phyloP scores from a whole-genome alignment of 2,113 vertebrate genomes.

The Panthera leo region DNA sequence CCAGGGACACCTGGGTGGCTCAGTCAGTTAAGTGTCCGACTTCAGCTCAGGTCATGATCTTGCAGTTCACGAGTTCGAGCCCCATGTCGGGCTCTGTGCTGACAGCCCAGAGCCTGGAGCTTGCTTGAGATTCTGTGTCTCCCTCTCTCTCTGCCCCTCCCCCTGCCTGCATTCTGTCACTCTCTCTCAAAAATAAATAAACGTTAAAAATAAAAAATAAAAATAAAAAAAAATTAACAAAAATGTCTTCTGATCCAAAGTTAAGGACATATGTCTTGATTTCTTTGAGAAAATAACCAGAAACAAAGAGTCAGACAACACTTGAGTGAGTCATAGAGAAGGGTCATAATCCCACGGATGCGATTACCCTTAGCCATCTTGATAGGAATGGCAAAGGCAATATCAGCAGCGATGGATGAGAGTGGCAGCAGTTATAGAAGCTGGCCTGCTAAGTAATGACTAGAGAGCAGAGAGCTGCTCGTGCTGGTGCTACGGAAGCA shows the following conservation, averaged over 20 bases:
- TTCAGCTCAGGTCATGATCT: too few species aligned
- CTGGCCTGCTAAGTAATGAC: accelerated
- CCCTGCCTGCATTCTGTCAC: too few species aligned
- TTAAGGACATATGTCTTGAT: not conserved
- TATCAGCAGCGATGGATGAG: accelerated
- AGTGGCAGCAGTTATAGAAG: accelerated
- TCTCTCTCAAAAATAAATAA: too few species aligned
- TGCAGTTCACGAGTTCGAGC: too few species aligned
- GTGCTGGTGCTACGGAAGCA: not conserved
- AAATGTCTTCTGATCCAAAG: not conserved
- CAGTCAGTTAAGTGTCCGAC: too few species aligned
- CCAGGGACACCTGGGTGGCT: not conserved
- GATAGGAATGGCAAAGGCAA: not conserved
- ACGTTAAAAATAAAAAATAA: too few species aligned
- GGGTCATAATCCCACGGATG: too few species aligned
- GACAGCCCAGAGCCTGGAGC: too few species aligned
- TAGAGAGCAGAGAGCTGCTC: accelerated
- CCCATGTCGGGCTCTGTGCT: too few species aligned
- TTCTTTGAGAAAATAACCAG: not conserved
- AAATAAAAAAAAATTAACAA: too few species aligned
- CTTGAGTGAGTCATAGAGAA: not conserved
- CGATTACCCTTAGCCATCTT: not conserved
- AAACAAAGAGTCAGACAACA: not conserved
- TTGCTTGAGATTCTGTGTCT: too few species aligned
- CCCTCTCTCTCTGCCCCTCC: too few species aligned